A percentile compares a stretch with the other conserved stretches of the same genome.
These are phyloP conservation scores for Drosophila baimaii DNA, from an alignment of 1,140 invertebrate species.

Conservation along the genomic window DNA sequence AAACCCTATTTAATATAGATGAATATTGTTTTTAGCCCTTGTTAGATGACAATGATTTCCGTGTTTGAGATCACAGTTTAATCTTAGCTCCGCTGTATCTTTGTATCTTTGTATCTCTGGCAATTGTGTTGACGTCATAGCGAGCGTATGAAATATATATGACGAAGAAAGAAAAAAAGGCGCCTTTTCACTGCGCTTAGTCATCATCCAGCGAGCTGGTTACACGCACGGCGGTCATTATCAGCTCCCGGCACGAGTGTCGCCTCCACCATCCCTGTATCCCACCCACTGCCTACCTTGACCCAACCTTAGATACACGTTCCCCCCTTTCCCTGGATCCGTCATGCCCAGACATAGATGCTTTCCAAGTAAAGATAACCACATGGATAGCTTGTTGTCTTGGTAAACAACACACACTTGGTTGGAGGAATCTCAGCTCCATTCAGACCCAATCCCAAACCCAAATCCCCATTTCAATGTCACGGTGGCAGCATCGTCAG, in stretches of 20 bases:
- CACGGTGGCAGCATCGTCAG: slow-evolving; percentile 1
- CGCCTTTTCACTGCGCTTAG: slow-evolving; percentile 36
- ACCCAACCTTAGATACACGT: slow-evolving; percentile 1
- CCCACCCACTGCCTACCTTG: not conserved
- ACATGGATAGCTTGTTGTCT: slow-evolving; percentile 34
- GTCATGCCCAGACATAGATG: slow-evolving; percentile 34
- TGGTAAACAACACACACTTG: slow-evolving; percentile 20
- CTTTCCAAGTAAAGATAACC: slow-evolving; percentile 40
- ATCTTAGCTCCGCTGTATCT: slow-evolving; percentile 2
- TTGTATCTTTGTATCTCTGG: slow-evolving; percentile 13
- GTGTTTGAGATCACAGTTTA: slow-evolving; percentile 13
- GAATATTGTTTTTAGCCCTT: slow-evolving; percentile 15
- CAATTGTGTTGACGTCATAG: slow-evolving; percentile 47
- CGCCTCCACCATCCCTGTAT: not conserved
- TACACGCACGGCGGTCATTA: slow-evolving; percentile 47
- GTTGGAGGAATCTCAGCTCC: slow-evolving; percentile 16
- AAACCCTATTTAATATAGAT: slow-evolving; percentile 9
- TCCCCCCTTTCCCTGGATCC: not conserved
- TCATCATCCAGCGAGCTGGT: slow-evolving; percentile 32
- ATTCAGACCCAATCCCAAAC: slow-evolving; percentile 1
- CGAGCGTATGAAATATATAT: slow-evolving; percentile 22
- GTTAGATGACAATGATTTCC: slow-evolving; percentile 33
- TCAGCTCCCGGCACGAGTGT: slow-evolving; percentile 27
- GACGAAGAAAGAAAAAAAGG: slow-evolving; percentile 1
- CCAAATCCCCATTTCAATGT: slow-evolving; percentile 29